These are phyloP conservation scores for Saccopteryx bilineata DNA, from an alignment of 2,113 vertebrate genomes.

Conservation along the genomic window DNA sequence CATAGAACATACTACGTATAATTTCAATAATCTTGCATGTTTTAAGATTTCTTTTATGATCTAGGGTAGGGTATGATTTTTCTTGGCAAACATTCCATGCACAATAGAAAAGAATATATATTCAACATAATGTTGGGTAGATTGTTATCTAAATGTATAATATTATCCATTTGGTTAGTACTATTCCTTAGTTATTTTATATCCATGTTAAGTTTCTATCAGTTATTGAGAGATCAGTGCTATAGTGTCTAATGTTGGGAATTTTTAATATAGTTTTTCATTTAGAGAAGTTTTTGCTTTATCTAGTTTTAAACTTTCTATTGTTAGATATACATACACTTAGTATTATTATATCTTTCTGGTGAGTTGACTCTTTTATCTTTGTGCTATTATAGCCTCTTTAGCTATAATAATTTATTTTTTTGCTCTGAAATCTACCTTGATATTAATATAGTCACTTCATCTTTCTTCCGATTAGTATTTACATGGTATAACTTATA, in stretches of 20 bases:
- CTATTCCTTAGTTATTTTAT: not conserved
- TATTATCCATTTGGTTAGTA: not conserved
- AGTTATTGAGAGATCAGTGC: not conserved
- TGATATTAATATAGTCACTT: not conserved
- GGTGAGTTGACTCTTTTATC: not conserved
- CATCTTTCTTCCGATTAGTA: not conserved
- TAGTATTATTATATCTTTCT: not conserved
- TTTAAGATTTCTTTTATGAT: not conserved
- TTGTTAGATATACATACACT: not conserved
- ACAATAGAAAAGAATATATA: not conserved
- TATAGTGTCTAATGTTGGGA: not conserved
- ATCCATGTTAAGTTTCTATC: not conserved
- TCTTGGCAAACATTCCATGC: not conserved
- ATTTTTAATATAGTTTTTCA: not conserved
- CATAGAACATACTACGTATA: not conserved
- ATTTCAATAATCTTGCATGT: not conserved
- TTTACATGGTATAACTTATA: not conserved
- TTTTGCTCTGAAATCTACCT: not conserved
- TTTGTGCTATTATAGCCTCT: not conserved
- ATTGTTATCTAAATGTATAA: not conserved
- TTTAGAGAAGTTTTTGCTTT: not conserved
- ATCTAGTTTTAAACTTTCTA: not conserved
- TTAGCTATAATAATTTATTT: not conserved
- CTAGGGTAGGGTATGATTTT: not conserved
- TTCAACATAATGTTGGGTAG: not conserved